A percentile compares a stretch with the other conserved stretches of the same genome.
Evolutionary conservation across 1,140 invertebrate species (phyloP).

Genomic region (Halesus radiatus): DNA sequence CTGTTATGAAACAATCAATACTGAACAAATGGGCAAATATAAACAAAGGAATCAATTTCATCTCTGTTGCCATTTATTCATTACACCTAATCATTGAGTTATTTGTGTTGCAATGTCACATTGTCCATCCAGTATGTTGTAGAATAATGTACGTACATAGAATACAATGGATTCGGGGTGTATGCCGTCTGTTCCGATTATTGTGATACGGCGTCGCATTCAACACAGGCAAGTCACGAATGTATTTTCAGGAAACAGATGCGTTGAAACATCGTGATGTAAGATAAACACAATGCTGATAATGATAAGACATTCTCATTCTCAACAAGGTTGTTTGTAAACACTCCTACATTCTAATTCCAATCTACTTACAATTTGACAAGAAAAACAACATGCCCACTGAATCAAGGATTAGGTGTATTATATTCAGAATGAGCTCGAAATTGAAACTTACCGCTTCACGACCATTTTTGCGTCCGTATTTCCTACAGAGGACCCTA

Average conservation of each 20-base stretch:
- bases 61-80: not conserved
- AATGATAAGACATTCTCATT: not conserved
- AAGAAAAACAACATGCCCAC: no score
- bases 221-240: not conserved
- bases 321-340: not conserved
- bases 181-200: no score
- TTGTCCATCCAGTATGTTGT: no score
- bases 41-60: slow-evolving; percentile 28
- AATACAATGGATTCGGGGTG: no score
- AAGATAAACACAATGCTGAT: slow-evolving; percentile 20
- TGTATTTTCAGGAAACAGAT: slow-evolving; percentile 5
- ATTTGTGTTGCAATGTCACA: no score
- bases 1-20: slow-evolving; percentile 37
- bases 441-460: slow-evolving; percentile 65
- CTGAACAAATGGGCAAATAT: slow-evolving; percentile 7
- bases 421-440: not conserved
- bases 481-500: slow-evolving; percentile 69
- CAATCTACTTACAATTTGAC: no score
- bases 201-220: no score
- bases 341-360: no score
- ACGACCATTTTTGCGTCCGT: slow-evolving; percentile 71
- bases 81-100: no score
- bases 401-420: no score
- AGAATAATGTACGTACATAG: no score
- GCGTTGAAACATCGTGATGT: not conserved